Percentiles rank a stretch among this genome's conserved stretches.
These are phyloP conservation scores for Sebastes nivosus DNA, from an alignment of 2,797 vertebrate species.

Conservation along the genomic window DNA sequence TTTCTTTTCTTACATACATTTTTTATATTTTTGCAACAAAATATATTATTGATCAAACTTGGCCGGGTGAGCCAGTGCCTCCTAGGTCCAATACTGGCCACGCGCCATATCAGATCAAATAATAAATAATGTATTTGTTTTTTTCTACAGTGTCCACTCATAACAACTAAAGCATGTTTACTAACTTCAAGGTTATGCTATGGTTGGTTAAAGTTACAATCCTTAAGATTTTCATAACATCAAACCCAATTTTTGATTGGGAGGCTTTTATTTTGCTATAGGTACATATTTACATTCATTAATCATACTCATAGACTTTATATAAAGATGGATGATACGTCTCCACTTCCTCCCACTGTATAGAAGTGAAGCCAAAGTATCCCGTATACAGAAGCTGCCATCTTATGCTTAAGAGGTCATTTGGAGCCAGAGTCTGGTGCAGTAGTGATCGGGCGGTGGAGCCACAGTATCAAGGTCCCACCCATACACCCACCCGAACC, in stretches of 20 bases:
- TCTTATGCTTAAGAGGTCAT: too few relatives aligned
- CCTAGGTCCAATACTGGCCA: too few relatives aligned
- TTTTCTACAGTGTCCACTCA: accelerated
- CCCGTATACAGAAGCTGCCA: too few relatives aligned
- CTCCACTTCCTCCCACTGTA: too few relatives aligned
- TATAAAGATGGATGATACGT: too few relatives aligned
- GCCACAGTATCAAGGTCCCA: too few relatives aligned
- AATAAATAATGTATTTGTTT: background rate
- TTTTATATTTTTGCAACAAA: background rate
- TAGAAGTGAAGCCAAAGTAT: too few relatives aligned
- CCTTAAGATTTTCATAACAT: background rate
- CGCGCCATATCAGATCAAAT: too few relatives aligned
- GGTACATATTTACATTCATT: background rate
- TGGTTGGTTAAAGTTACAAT: background rate
- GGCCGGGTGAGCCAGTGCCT: background rate
- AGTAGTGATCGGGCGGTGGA: too few relatives aligned
- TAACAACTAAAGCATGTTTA: background rate
- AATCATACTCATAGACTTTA: background rate
- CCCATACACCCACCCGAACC: too few relatives aligned
- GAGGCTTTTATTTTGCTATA: background rate
- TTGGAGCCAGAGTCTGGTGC: too few relatives aligned
- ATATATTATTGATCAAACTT: background rate
- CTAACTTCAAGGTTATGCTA: too few relatives aligned
- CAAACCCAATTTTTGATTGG: background rate
- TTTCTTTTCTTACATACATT: background rate